Conservation (phyloP, 2,888 invertebrate species). For the Rhamnusium bicolor region DNA sequence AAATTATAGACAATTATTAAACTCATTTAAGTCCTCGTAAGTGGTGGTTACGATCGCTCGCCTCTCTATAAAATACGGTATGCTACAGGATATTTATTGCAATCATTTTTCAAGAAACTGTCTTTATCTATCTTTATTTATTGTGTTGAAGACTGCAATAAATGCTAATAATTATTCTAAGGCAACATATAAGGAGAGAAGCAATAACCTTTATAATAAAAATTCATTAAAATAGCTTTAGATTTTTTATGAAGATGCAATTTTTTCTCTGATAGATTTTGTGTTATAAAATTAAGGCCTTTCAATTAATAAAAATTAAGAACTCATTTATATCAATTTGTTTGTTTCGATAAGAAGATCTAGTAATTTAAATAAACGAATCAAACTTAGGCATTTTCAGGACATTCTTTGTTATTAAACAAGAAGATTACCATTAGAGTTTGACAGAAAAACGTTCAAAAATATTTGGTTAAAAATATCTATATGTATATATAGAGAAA, state of each 20-base stretch:
- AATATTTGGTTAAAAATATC: too few species aligned
- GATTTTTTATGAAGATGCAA: neutral
- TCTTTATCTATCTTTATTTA: slow-evolving; percentile 17
- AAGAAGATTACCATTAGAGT: too few species aligned
- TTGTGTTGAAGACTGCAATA: neutral
- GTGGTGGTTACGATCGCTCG: neutral
- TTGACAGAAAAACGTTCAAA: too few species aligned
- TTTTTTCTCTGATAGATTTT: neutral
- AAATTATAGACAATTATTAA: neutral
- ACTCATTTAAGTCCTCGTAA: neutral
- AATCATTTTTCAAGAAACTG: slow-evolving; percentile 16
- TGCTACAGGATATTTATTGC: slow-evolving; percentile 10
- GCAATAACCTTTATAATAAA: slow-evolving; percentile 10
- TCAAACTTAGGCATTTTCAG: too few species aligned
- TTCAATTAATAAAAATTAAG: slow-evolving; percentile 4
- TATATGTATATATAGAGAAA: too few species aligned
- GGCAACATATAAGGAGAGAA: slow-evolving; percentile 4
- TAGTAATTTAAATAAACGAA: neutral
- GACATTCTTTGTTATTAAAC: too few species aligned
- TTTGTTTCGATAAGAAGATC: slow-evolving; percentile 2
- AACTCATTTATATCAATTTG: slow-evolving; percentile 9
- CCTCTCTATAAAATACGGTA: slow-evolving; percentile 12
- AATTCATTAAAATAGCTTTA: slow-evolving; percentile 2
- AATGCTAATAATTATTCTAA: slow-evolving; percentile 16
- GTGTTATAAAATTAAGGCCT: neutral